These are phyloP conservation scores for Gopherus flavomarginatus DNA, from an alignment of 2,113 vertebrate species.

Conservation along the genomic window DNA sequence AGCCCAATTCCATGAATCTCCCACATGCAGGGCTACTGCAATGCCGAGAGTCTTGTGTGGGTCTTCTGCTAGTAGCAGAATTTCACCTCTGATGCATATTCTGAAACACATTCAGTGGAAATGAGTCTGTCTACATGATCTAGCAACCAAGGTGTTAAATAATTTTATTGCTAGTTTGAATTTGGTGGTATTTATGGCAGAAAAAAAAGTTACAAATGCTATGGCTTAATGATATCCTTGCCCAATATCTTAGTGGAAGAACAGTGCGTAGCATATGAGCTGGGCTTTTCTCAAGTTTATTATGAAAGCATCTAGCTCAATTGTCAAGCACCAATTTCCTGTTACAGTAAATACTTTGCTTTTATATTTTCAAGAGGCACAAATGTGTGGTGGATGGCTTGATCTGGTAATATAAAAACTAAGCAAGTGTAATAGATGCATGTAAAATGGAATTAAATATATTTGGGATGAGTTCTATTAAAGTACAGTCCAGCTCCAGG, in stretches of 20 bases:
- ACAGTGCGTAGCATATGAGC: not conserved
- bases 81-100: not conserved
- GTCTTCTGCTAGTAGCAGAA: not conserved
- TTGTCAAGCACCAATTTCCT: not conserved
- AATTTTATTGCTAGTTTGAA: constrained; percentile 25
- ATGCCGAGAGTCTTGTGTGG: not conserved
- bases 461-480: not conserved
- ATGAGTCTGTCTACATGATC: not conserved
- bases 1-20: not conserved
- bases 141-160: not conserved
- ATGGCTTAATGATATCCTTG: not conserved
- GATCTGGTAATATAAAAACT: not conserved
- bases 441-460: not conserved
- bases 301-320: not conserved
- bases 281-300: not conserved
- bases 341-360: not conserved
- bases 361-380: not conserved
- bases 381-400: not conserved
- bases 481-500: not conserved
- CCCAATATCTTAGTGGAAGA: constrained; percentile 4
- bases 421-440: not conserved
- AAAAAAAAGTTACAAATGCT: constrained; percentile 38
- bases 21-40: not conserved
- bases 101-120: constrained; percentile 16
- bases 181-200: not conserved